Evolutionary conservation across 2,113 vertebrate species (phyloP).

Genomic region (Cairina moschata): DNA sequence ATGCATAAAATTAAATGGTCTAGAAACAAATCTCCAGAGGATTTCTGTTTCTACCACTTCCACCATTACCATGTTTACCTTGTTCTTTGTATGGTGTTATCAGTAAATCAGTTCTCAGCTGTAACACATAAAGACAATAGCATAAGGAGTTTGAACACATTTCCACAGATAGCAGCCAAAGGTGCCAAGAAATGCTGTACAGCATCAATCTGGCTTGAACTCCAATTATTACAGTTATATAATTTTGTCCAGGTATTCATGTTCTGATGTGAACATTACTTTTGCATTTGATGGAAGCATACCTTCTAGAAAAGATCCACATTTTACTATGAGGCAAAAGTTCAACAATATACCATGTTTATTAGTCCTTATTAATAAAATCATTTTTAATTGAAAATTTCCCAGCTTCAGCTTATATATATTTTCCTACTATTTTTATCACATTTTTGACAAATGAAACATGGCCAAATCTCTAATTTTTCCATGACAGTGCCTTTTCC

Average conservation of each 20-base stretch:
- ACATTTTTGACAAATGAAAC: neutral
- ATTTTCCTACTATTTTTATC: neutral
- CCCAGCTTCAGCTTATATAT: neutral
- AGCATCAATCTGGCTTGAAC: neutral
- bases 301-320: neutral
- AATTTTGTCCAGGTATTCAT: neutral
- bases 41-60: neutral
- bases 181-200: neutral
- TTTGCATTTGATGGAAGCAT: neutral
- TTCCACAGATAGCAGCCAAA: neutral
- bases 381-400: neutral
- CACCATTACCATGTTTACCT: neutral
- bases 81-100: neutral
- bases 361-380: neutral
- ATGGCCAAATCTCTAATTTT: neutral
- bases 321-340: neutral
- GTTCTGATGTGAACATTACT: neutral
- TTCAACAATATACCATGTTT: neutral
- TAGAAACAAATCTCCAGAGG: neutral
- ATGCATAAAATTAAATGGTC: neutral
- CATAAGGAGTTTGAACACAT: neutral
- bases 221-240: neutral
- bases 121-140: neutral
- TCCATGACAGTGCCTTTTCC: rapidly evolving
- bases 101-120: neutral